phyloP scores from a whole-genome alignment of 2,888 invertebrate species.

The Archaeoteleia sp. region DNA sequence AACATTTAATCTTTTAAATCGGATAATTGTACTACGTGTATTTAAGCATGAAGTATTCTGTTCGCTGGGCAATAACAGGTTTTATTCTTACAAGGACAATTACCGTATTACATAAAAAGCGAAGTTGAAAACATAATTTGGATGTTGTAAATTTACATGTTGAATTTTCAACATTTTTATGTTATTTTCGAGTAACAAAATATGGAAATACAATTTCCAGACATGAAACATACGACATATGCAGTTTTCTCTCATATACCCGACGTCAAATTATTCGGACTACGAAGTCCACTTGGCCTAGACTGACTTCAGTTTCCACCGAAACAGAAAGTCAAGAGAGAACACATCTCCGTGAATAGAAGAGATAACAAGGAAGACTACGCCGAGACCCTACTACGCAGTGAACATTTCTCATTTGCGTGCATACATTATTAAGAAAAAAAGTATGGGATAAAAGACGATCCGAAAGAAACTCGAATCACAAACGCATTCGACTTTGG shows the following conservation, averaged over 20 bases:
- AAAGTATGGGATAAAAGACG: constrained; percentile 7
- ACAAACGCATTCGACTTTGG: constrained; percentile 25
- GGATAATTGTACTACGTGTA: no score
- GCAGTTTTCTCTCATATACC: neutral
- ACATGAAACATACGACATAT: constrained; percentile 26
- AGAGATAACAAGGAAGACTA: constrained; percentile 50
- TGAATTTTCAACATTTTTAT: no score
- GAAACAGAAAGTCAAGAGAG: constrained; percentile 46
- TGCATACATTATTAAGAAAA: constrained; percentile 40
- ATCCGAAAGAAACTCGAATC: constrained; percentile 13
- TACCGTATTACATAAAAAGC: no score
- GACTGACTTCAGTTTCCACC: constrained; percentile 36
- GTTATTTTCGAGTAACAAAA: constrained; percentile 17
- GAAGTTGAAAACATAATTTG: no score
- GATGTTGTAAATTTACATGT: no score
- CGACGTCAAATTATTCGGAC: constrained; percentile 16
- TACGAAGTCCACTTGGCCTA: constrained; percentile 40
- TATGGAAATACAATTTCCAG: constrained; percentile 21
- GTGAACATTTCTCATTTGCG: constrained; percentile 48
- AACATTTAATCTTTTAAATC: no score
- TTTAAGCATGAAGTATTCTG: no score
- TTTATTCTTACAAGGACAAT: no score
- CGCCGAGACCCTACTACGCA: constrained; percentile 27
- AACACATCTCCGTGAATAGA: constrained; percentile 45
- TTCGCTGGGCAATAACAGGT: no score